Base-by-base conservation (phyloP, 30 jellyfish, hydroid and myxozoan species). In the Rhopilema esculentum region DNA sequence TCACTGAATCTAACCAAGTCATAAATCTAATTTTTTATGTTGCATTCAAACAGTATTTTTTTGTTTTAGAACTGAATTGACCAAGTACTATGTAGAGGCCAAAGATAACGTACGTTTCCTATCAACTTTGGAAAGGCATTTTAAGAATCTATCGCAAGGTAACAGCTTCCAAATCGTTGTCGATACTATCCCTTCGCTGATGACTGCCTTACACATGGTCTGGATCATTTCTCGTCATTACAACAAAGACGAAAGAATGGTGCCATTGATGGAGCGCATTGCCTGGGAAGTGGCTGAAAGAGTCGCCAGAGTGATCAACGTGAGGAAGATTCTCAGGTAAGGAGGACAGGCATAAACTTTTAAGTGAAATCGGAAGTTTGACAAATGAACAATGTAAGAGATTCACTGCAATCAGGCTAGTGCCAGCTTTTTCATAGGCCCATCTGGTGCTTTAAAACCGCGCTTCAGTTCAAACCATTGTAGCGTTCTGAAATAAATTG, bases 271-370 rank as follows among this genome's bases (percentile, higher is more conserved):
- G 97, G 99, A 94, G 70, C 79, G 97, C 49, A 94, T 94, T 75
- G 99, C 99, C 15, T 94, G 99, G 99, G 99, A 94, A 88, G 94
- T 94, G 6, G 91, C 99, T 31, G 99, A 94, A 62, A 76, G 99
- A 21, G 99, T 90, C 17, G 30, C 91, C 25, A 84, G 97, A 40
- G 99, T 94, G 24, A 91, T 94, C 50, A 94, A 94, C 65, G 90
- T 94, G 26, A 31, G 91, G n/a, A 78, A 72, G 64, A 87, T 94
- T 21, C 75, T 94, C 24, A 88, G 97, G 99, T 94, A 2, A 0
- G 84, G 8, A 27, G 7, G 1, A 15, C 9, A 12, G 9, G 12
- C 57, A 40, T 40, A 40, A 40, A 40, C 6, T 2, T 2, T 12
- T 2, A 40, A 2, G 57, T 40, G 12, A 12, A n/a, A n/a, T n/a